Percentiles rank a stretch among this genome's conserved stretches.
phyloP scores from a whole-genome alignment of 2,113 vertebrate species.

The Panthera tigris region DNA sequence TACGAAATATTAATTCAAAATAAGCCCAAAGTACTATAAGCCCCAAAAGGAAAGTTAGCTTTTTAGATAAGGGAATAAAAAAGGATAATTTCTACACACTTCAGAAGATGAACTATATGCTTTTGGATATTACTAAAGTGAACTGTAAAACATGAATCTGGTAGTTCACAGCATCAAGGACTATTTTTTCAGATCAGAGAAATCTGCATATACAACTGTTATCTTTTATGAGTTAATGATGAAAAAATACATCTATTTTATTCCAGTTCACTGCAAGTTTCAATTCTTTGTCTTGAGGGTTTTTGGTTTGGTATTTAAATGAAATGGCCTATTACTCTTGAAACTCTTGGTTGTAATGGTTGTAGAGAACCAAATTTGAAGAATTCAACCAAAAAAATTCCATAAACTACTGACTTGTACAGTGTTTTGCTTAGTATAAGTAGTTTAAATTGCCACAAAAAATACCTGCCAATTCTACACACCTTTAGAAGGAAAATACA shows the following conservation, averaged over 20 bases:
- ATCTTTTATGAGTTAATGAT: background rate
- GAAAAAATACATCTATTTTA: background rate
- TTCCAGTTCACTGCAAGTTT: background rate
- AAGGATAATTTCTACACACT: background rate
- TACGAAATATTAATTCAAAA: constrained; percentile 18
- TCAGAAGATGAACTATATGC: background rate
- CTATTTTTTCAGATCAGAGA: background rate
- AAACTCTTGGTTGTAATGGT: background rate
- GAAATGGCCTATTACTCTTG: background rate
- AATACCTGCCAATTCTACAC: background rate
- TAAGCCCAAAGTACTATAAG: background rate
- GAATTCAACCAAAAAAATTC: background rate
- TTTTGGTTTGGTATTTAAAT: background rate
- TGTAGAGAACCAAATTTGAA: background rate
- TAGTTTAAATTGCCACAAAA: background rate
- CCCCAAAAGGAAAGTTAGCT: background rate
- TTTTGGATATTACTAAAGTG: background rate
- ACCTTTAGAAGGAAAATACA: background rate
- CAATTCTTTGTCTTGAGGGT: background rate
- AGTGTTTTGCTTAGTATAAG: background rate
- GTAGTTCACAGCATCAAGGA: background rate
- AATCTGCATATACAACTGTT: background rate
- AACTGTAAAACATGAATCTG: background rate
- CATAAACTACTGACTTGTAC: background rate
- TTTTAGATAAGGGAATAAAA: background rate